Evolutionary conservation across 2,113 vertebrate species (phyloP).

Genomic region (Castor canadensis): DNA sequence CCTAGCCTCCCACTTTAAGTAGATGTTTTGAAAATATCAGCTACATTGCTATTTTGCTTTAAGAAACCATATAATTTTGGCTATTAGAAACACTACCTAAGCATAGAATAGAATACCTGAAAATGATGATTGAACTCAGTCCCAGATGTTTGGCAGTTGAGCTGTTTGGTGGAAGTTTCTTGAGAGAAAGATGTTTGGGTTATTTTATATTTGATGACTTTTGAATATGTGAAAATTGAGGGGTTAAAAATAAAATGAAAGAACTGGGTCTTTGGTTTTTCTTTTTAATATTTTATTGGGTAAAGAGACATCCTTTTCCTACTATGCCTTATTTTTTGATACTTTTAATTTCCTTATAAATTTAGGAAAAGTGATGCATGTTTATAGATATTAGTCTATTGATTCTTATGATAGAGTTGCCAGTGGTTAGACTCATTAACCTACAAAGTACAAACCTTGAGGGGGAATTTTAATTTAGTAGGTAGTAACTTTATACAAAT

Average conservation of each 20-base stretch:
- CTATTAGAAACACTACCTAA: background rate
- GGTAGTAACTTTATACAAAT: background rate
- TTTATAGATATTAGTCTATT: background rate
- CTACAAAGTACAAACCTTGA: background rate
- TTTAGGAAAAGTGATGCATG: background rate
- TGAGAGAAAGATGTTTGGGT: background rate
- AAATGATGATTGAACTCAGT: background rate
- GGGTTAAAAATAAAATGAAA: conserved; percentile 7
- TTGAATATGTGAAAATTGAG: background rate
- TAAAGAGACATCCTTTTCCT: background rate
- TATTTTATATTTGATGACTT: conserved; percentile 1
- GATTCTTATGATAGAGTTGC: background rate
- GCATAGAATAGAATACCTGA: background rate
- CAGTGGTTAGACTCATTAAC: background rate
- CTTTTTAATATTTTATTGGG: background rate
- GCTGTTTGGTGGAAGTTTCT: background rate
- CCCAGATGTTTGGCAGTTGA: background rate
- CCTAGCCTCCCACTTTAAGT: background rate
- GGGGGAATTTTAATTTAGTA: background rate
- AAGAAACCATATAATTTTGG: background rate
- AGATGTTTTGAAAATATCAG: background rate
- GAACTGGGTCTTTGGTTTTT: background rate
- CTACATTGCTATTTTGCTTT: background rate
- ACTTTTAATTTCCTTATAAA: background rate
- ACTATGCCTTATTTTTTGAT: background rate